A percentile compares a stretch with the other conserved stretches of the same genome.
Conservation (phyloP, 2,797 vertebrate genomes). For the Phrynocephalus guinanensis region DNA sequence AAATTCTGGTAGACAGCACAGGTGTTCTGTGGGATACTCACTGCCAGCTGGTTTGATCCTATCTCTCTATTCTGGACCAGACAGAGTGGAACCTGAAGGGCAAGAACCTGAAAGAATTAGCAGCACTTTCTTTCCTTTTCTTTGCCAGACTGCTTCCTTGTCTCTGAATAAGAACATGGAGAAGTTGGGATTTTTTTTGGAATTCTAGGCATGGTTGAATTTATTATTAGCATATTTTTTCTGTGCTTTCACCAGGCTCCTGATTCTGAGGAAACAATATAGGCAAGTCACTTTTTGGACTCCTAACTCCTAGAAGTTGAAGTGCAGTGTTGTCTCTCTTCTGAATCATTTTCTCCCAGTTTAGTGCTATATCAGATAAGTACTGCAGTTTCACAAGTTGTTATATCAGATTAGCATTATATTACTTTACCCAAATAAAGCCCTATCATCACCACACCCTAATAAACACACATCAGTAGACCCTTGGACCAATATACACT, state of each 20-base stretch:
- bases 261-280: not conserved
- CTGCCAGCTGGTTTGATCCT: not conserved
- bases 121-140: not conserved
- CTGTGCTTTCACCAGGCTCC: no score
- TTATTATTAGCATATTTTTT: no score
- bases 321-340: no score
- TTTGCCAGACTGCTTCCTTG: not conserved
- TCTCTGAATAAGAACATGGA: not conserved
- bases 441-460: no score
- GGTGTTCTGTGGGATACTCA: constrained; percentile 16
- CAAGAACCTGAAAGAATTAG: not conserved
- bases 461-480: no score
- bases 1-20: constrained; percentile 2
- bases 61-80: not conserved
- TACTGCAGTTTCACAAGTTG: no score
- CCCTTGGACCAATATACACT: no score
- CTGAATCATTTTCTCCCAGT: no score
- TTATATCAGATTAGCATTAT: no score
- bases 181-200: not conserved
- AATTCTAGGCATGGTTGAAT: not conserved
- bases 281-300: not conserved
- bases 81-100: not conserved
- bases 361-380: no score
- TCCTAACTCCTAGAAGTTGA: no score
- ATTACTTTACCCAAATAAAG: no score